These are phyloP conservation scores for Cirrhinus molitorella DNA, from an alignment of 2,797 vertebrate genomes.

Conservation along the genomic window DNA sequence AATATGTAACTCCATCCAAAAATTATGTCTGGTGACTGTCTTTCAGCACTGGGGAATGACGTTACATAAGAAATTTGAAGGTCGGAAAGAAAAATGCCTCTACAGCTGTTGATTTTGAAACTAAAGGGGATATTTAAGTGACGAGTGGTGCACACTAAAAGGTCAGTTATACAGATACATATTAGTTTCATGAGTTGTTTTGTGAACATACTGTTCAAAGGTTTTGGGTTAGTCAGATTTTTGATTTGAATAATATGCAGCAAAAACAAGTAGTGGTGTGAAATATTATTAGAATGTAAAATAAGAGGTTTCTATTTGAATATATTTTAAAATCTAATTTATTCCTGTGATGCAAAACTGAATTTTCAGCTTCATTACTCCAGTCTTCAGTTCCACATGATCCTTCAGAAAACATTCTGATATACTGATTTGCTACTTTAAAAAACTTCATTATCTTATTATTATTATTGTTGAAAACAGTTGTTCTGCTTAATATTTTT, in stretches of 20 bases:
- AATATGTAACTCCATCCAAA: slow-evolving; percentile 1
- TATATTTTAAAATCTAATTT: not conserved
- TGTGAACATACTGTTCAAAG: not conserved
- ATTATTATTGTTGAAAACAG: too few relatives aligned
- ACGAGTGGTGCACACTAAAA: not conserved
- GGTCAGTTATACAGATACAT: not conserved
- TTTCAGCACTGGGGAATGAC: not conserved
- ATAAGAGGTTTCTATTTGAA: not conserved
- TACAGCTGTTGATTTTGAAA: slow-evolving; percentile 8
- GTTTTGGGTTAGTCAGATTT: not conserved
- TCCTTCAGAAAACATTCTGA: not conserved
- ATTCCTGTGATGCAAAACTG: not conserved
- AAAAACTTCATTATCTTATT: too few relatives aligned
- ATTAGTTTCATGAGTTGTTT: not conserved
- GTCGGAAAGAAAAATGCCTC: not conserved
- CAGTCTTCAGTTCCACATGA: not conserved
- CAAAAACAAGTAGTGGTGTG: not conserved
- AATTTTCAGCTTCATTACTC: not conserved
- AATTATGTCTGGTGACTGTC: slow-evolving; percentile 20
- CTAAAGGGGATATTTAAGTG: not conserved
- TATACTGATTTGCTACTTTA: not conserved
- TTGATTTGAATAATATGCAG: not conserved
- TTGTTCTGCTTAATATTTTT: not conserved
- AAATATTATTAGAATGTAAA: not conserved
- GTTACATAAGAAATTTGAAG: not conserved